phyloP scores from a whole-genome alignment of 2,113 vertebrate species.

The Pristiophorus japonicus region DNA sequence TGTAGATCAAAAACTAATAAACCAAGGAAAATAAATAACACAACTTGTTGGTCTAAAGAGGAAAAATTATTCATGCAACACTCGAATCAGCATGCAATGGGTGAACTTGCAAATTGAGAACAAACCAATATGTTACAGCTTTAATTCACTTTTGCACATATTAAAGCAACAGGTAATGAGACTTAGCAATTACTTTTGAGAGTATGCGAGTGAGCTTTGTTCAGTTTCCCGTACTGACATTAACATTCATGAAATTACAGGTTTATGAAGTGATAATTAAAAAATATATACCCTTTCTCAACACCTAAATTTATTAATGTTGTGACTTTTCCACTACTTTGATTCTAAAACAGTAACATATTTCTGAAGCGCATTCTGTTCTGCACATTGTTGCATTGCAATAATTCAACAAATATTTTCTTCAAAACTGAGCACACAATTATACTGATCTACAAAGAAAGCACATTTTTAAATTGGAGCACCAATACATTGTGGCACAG shows the following conservation, averaged over 20 bases:
- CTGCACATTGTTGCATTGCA: not conserved
- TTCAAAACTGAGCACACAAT: not conserved
- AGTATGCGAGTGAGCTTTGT: not conserved
- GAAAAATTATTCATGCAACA: not conserved
- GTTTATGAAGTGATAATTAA: not conserved
- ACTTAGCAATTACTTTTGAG: not conserved
- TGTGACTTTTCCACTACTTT: not conserved
- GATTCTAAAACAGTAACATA: not conserved
- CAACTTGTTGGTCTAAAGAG: not conserved
- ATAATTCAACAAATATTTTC: not conserved
- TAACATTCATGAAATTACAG: not conserved
- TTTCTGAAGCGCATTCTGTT: not conserved
- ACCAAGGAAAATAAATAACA: not conserved
- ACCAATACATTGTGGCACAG: not conserved
- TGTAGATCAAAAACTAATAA: not conserved
- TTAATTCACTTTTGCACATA: not conserved
- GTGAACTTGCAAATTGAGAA: not conserved
- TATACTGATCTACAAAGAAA: not conserved
- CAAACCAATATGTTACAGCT: not conserved
- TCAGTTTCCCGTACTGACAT: not conserved
- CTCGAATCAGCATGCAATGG: not conserved
- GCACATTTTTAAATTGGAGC: not conserved
- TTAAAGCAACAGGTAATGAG: constrained; percentile 18
- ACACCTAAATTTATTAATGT: not conserved
- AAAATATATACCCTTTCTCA: not conserved